Evolutionary conservation across 1,140 invertebrate species (phyloP).

Genomic region (Cydia pomonella): DNA sequence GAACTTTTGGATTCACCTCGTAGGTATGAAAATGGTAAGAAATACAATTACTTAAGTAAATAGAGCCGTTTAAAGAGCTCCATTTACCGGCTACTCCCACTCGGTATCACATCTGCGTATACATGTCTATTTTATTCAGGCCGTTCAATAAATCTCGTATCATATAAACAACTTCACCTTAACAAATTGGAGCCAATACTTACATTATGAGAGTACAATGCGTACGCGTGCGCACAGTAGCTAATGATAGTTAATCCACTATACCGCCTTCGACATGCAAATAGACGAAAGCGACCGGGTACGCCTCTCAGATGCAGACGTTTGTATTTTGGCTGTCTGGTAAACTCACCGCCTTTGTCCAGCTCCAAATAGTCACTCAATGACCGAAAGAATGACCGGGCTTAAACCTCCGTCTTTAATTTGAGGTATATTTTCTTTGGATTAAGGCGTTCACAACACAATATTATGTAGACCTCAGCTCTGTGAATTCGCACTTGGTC

Average conservation of each 20-base stretch:
- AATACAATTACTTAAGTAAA: too few species aligned
- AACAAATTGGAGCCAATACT: background rate
- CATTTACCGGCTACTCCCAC: background rate
- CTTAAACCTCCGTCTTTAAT: background rate
- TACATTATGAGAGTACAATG: constrained; percentile 5
- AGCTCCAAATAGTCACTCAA: background rate
- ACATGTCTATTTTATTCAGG: background rate
- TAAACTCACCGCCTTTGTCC: background rate
- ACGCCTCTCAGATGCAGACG: background rate
- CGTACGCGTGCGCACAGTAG: constrained; percentile 9
- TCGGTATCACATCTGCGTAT: background rate
- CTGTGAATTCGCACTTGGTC: too few species aligned
- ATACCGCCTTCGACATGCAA: background rate
- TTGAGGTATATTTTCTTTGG: background rate
- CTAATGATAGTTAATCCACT: constrained; percentile 21
- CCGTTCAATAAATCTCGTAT: background rate
- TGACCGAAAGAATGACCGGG: background rate
- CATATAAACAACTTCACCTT: background rate
- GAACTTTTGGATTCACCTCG: too few species aligned
- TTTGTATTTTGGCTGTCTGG: background rate
- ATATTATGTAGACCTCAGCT: too few species aligned
- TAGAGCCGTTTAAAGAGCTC: too few species aligned
- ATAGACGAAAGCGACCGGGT: background rate
- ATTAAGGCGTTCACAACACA: background rate
- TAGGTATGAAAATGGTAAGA: too few species aligned